These are phyloP conservation scores for Apodemia hepburni DNA, from an alignment of 2,888 invertebrate genomes.

Conservation along the genomic window DNA sequence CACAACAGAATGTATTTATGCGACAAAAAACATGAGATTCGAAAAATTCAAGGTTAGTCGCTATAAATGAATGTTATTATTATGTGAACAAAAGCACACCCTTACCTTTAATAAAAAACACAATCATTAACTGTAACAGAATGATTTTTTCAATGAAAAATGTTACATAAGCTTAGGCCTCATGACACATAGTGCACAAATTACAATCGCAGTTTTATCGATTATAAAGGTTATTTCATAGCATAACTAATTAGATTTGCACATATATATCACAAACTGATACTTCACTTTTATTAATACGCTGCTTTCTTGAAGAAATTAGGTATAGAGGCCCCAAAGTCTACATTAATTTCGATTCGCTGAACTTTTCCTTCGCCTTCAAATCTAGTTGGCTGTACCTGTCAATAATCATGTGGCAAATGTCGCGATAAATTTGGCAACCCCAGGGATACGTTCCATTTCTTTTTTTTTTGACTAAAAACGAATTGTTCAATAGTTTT, in stretches of 20 bases:
- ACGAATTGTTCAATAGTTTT: background rate
- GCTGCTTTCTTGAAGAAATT: constrained; percentile 50
- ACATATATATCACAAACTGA: constrained; percentile 46
- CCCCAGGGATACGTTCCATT: constrained; percentile 10
- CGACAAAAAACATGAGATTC: constrained; percentile 10
- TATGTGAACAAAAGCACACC: constrained; percentile 34
- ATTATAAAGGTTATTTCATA: constrained; percentile 54
- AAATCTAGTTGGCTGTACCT: constrained; percentile 38
- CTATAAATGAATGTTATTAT: constrained; percentile 25
- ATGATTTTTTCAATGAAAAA: constrained; percentile 59
- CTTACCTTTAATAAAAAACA: constrained; percentile 70
- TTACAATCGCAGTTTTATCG: constrained; percentile 43
- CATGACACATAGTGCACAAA: constrained; percentile 60
- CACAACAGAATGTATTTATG: too few relatives aligned
- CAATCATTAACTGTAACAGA: constrained; percentile 52
- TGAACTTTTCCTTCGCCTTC: constrained; percentile 32
- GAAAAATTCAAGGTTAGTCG: constrained; percentile 54
- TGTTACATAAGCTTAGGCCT: constrained; percentile 71
- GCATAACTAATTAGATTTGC: constrained; percentile 50
- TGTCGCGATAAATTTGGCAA: constrained; percentile 28
- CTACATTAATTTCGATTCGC: constrained; percentile 69
- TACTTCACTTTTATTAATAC: constrained; percentile 68
- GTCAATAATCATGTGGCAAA: constrained; percentile 31
- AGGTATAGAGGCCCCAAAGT: constrained; percentile 56
- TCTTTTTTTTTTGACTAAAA: background rate